phyloP scores from a whole-genome alignment of 92 coral and sea anemone species.

The Diadumene lineata region DNA sequence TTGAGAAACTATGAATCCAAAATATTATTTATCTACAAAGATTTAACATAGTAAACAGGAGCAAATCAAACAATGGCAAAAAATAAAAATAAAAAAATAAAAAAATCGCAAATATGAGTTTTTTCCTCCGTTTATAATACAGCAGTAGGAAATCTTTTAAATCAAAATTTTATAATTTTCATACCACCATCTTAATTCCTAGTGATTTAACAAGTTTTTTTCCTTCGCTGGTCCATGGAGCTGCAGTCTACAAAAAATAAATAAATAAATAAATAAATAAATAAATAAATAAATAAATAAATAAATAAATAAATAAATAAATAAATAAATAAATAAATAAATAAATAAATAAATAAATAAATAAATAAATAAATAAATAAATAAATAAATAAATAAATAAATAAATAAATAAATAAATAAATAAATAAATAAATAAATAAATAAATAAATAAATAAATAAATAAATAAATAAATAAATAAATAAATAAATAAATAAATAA shows the following conservation, averaged over 20 bases:
- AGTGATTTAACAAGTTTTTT: conserved; percentile 64
- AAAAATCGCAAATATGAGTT: background rate
- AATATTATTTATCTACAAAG: background rate
- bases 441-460: too few relatives aligned
- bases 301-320: background rate
- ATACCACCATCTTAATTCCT: conserved; percentile 86
- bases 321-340: too few relatives aligned
- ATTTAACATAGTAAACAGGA: background rate
- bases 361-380: too few relatives aligned
- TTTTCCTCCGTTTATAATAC: too few relatives aligned
- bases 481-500: too few relatives aligned
- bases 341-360: too few relatives aligned
- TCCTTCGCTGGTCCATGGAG: conserved; percentile 97
- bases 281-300: background rate
- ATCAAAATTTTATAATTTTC: background rate
- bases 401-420: too few relatives aligned
- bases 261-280: background rate
- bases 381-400: too few relatives aligned
- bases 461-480: too few relatives aligned
- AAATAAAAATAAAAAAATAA: background rate
- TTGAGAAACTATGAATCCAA: background rate
- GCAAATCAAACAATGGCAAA: conserved; percentile 1
- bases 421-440: too few relatives aligned
- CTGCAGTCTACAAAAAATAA: conserved; percentile 69
- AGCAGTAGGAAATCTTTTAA: too few relatives aligned